phyloP scores from a whole-genome alignment of 2,888 invertebrate genomes.

The Electrophaes corylata region DNA sequence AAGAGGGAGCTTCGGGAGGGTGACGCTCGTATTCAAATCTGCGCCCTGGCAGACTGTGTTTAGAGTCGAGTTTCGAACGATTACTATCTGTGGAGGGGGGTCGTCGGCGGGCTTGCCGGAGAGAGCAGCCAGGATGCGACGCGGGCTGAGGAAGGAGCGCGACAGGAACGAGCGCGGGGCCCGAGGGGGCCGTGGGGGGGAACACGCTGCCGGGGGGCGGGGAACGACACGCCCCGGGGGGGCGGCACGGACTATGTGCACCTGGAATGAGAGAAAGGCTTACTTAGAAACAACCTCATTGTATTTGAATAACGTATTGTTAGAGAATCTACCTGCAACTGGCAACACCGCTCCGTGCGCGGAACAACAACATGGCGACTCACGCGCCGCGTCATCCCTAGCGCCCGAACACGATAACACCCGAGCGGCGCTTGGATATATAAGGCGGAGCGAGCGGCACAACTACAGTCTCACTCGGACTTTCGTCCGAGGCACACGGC shows the following conservation, averaged over 20 bases:
- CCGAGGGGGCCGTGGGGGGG: slow-evolving; percentile 38
- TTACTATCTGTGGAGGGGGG: slow-evolving; percentile 46
- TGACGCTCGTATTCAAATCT: slow-evolving; percentile 45
- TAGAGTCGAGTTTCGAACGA: slow-evolving; percentile 47
- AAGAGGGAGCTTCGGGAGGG: slow-evolving; percentile 66
- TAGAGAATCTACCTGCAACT: no score
- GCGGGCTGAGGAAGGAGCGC: slow-evolving; percentile 38
- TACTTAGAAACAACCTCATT: neutral
- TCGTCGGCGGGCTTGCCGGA: slow-evolving; percentile 46
- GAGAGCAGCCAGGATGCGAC: slow-evolving; percentile 45
- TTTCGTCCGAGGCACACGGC: no score
- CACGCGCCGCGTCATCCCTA: no score
- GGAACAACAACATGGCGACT: no score
- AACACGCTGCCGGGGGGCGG: slow-evolving; percentile 38
- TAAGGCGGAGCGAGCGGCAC: no score
- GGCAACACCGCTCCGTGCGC: no score
- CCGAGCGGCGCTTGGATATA: no score
- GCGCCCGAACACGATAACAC: no score
- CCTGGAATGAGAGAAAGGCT: slow-evolving; percentile 51
- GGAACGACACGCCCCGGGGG: slow-evolving; percentile 36
- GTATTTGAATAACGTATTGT: no score
- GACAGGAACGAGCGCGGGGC: slow-evolving; percentile 37
- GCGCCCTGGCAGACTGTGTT: slow-evolving; percentile 33
- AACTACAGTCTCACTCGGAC: no score
- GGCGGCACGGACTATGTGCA: slow-evolving; percentile 66